These are phyloP conservation scores for Cephus rjabovi DNA, from an alignment of 2,888 invertebrate genomes.

Conservation along the genomic window DNA sequence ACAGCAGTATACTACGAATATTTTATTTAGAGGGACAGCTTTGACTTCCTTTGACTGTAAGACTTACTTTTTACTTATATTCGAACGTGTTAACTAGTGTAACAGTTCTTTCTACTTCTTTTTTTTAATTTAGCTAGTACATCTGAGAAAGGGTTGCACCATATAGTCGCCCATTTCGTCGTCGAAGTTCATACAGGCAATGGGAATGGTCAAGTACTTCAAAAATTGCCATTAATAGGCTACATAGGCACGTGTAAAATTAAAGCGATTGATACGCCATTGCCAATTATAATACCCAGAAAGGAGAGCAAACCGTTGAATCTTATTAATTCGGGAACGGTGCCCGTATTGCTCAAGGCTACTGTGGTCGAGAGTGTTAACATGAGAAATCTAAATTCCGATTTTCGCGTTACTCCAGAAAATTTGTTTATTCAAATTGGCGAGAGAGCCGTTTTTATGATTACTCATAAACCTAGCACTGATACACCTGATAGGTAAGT, in stretches of 20 bases:
- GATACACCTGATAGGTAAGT: conserved; percentile 41
- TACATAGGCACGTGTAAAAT: conserved; percentile 44
- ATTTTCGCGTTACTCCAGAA: conserved; percentile 48
- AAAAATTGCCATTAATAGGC: conserved; percentile 46
- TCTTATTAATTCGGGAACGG: conserved; percentile 48
- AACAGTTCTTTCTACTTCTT: too few species aligned
- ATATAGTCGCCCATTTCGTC: background rate
- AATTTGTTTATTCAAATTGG: conserved; percentile 40
- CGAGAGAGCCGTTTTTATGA: conserved; percentile 40
- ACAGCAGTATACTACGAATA: conserved; percentile 33
- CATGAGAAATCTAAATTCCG: conserved; percentile 19
- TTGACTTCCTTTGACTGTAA: conserved; percentile 34
- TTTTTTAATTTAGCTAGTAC: conserved; percentile 16
- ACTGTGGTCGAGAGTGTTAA: conserved; percentile 38
- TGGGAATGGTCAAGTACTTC: conserved; percentile 39
- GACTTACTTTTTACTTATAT: conserved; percentile 1
- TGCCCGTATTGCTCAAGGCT: conserved; percentile 36
- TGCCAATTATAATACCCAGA: conserved; percentile 43
- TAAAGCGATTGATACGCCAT: conserved; percentile 43
- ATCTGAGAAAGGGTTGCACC: conserved; percentile 24
- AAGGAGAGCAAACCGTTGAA: conserved; percentile 44
- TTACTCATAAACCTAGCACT: conserved; percentile 43
- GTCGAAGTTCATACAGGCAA: conserved; percentile 16
- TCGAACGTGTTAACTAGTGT: too few species aligned
- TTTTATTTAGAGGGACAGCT: conserved; percentile 44